Percentiles rank a stretch among this genome's conserved stretches.
These are phyloP conservation scores for Drosophila prosaltans DNA, from an alignment of 1,140 invertebrate genomes.

Conservation along the genomic window DNA sequence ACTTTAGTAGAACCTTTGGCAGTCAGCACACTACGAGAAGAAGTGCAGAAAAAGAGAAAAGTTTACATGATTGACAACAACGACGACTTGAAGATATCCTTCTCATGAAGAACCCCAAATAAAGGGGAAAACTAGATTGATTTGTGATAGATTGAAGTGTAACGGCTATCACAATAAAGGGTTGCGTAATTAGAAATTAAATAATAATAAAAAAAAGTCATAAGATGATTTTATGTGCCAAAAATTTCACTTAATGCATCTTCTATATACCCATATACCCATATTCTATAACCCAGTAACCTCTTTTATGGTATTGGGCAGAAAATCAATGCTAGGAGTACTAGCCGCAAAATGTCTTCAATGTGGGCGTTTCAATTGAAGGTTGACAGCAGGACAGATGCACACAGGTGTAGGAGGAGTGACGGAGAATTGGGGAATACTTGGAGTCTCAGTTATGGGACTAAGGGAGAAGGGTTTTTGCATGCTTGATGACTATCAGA, in stretches of 20 bases:
- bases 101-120: background rate
- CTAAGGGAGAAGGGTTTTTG: background rate
- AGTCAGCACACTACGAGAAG: too few species aligned
- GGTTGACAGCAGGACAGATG: background rate
- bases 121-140: too few species aligned
- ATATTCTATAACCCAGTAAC: conserved; percentile 54
- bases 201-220: too few species aligned
- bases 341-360: conserved; percentile 28
- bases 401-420: background rate
- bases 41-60: conserved; percentile 26
- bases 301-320: conserved; percentile 31
- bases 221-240: too few species aligned
- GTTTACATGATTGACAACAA: background rate
- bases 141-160: too few species aligned
- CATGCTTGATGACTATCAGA: conserved; percentile 3
- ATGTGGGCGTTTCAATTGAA: conserved; percentile 32
- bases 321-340: conserved; percentile 48
- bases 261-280: conserved; percentile 2
- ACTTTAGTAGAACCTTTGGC: too few species aligned
- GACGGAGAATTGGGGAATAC: background rate
- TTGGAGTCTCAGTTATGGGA: background rate
- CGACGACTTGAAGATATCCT: background rate
- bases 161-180: too few species aligned
- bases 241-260: background rate
- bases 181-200: too few species aligned